Evolutionary conservation across 2,888 invertebrate genomes (phyloP).

Genomic region (Volucella inflata): DNA sequence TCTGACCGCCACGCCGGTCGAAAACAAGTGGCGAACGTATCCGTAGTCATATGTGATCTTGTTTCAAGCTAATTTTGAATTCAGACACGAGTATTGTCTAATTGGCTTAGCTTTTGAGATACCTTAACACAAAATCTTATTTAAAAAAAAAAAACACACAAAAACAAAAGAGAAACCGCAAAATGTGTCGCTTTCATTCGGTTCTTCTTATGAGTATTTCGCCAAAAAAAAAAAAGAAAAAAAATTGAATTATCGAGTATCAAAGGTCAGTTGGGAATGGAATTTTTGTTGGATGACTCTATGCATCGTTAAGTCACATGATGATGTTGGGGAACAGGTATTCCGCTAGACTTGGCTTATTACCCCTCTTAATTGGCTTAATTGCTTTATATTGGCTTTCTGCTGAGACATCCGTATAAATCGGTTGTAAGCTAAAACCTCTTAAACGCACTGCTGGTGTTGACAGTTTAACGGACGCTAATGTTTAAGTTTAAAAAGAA

Average conservation of each 20-base stretch:
- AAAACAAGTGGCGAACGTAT: neutral
- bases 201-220: too few relatives aligned
- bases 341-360: constrained; percentile 11
- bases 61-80: constrained; percentile 38
- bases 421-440: neutral
- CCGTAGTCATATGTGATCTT: constrained; percentile 19
- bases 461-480: constrained; percentile 16
- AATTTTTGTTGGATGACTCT: constrained; percentile 1
- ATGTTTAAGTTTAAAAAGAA: neutral
- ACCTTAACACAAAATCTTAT: too few relatives aligned
- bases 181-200: constrained; percentile 2
- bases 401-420: constrained; percentile 1
- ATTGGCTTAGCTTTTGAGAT: neutral
- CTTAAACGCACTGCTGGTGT: neutral
- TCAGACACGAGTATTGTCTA: constrained; percentile 8
- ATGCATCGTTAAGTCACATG: constrained; percentile 32
- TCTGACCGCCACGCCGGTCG: constrained; percentile 9
- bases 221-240: neutral
- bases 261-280: constrained; percentile 30
- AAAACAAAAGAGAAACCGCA: neutral
- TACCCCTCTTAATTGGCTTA: constrained; percentile 3
- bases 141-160: too few relatives aligned
- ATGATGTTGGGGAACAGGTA: constrained; percentile 10
- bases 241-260: constrained; percentile 28
- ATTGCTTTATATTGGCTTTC: constrained; percentile 6